A percentile compares a stretch with the other conserved stretches of the same genome.
These are phyloP conservation scores for Panagrolaimus sp. DNA, from an alignment of 1,140 invertebrate genomes.

Conservation along the genomic window DNA sequence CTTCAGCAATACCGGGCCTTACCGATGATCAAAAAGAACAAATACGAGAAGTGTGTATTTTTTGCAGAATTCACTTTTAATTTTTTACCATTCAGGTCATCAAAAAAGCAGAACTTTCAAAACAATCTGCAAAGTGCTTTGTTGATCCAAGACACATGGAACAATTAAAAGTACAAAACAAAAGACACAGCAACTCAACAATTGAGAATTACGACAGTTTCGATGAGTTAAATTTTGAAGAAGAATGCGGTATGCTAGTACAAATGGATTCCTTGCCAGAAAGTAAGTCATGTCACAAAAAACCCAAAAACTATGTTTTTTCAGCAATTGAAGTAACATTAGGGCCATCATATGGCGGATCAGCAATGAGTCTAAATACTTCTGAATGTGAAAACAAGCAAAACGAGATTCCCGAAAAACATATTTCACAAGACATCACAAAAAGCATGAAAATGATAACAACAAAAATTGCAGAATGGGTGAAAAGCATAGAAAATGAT, in stretches of 20 bases:
- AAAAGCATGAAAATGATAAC: slow-evolving; percentile 37
- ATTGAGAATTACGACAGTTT: slow-evolving; percentile 3
- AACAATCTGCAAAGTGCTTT: slow-evolving; percentile 23
- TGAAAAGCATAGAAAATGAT: slow-evolving; percentile 40
- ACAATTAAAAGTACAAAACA: slow-evolving; percentile 1
- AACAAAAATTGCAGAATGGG: slow-evolving; percentile 38
- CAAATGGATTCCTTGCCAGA: slow-evolving; percentile 42
- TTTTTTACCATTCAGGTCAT: slow-evolving; percentile 25
- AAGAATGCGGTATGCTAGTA: slow-evolving; percentile 26
- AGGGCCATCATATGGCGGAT: slow-evolving; percentile 21
- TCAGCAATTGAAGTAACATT: slow-evolving; percentile 32
- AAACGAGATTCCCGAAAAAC: neutral
- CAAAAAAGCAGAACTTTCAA: slow-evolving; percentile 28
- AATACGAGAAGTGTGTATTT: slow-evolving; percentile 28
- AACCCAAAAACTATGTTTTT: slow-evolving; percentile 14
- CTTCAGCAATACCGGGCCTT: slow-evolving; percentile 24
- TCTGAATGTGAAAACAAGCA: slow-evolving; percentile 18
- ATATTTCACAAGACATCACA: neutral
- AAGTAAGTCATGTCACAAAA: slow-evolving; percentile 19
- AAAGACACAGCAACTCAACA: neutral
- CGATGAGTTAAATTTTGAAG: slow-evolving; percentile 4
- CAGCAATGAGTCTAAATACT: slow-evolving; percentile 15
- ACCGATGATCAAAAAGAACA: slow-evolving; percentile 32
- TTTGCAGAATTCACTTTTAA: neutral
- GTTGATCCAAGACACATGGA: slow-evolving; percentile 22